These are phyloP conservation scores for Stenoptilia bipunctidactyla DNA, from an alignment of 2,888 invertebrate species.

Conservation along the genomic window DNA sequence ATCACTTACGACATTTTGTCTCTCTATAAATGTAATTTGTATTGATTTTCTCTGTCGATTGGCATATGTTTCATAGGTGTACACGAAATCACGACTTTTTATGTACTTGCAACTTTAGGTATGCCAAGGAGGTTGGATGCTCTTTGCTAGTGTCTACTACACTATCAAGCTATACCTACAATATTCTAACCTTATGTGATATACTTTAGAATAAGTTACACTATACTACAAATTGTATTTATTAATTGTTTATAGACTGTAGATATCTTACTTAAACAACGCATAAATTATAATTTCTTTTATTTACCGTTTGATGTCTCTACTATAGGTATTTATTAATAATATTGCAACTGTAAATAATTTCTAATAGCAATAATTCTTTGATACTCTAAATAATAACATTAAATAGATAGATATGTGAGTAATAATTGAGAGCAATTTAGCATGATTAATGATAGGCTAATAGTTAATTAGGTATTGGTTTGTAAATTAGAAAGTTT, in stretches of 20 bases:
- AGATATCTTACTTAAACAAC: constrained; percentile 16
- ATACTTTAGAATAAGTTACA: constrained; percentile 42
- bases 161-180: constrained; percentile 29
- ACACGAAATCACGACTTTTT: no score
- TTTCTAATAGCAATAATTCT: constrained; percentile 48
- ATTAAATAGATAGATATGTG: background rate
- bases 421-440: background rate
- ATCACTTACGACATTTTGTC: no score
- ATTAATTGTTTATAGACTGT: constrained; percentile 16
- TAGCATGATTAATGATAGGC: background rate
- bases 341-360: constrained; percentile 33
- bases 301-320: constrained; percentile 46
- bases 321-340: constrained; percentile 19
- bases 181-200: constrained; percentile 67
- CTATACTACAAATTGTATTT: constrained; percentile 19
- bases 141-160: background rate
- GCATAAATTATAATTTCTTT: constrained; percentile 28
- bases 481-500: background rate
- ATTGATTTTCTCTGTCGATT: no score
- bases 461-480: no score
- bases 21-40: no score
- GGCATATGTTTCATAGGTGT: no score
- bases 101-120: no score
- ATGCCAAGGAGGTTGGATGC: no score
- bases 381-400: constrained; percentile 28